phyloP scores from a whole-genome alignment of 2,113 vertebrate species.

The Melanerpes formicivorus region DNA sequence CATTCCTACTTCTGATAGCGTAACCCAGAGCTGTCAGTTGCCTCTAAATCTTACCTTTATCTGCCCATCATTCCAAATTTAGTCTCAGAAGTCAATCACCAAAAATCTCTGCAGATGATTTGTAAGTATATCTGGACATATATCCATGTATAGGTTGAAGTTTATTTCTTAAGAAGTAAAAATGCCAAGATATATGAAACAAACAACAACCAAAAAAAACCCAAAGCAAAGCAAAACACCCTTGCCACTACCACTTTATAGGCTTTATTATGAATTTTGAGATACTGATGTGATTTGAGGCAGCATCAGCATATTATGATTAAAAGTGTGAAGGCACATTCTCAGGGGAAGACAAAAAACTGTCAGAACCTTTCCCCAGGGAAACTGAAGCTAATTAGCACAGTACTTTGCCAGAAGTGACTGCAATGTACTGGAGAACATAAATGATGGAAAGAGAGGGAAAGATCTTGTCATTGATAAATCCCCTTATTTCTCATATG shows the following conservation, averaged over 20 bases:
- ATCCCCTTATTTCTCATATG: not conserved
- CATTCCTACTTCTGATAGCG: not conserved
- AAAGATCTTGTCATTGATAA: not conserved
- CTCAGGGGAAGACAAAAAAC: not conserved
- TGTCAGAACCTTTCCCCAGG: not conserved
- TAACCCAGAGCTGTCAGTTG: not conserved
- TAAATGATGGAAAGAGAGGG: not conserved
- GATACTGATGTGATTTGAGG: not conserved
- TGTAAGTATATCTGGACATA: not conserved
- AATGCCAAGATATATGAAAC: not conserved
- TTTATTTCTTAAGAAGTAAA: not conserved
- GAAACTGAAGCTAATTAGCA: conserved; percentile 26
- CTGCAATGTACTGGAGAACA: not conserved
- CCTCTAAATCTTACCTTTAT: not conserved
- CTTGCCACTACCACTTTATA: not conserved
- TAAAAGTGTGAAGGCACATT: conserved; percentile 15
- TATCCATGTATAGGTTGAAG: not conserved
- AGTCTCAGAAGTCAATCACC: not conserved
- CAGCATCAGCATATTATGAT: conserved; percentile 1
- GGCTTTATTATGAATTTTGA: not conserved
- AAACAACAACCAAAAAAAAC: too few species aligned
- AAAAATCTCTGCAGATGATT: not conserved
- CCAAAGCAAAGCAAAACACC: not conserved
- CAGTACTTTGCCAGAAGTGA: not conserved
- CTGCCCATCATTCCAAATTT: not conserved